These are phyloP conservation scores for Phrixothrix hirtus DNA, from an alignment of 2,888 invertebrate species.

Conservation along the genomic window DNA sequence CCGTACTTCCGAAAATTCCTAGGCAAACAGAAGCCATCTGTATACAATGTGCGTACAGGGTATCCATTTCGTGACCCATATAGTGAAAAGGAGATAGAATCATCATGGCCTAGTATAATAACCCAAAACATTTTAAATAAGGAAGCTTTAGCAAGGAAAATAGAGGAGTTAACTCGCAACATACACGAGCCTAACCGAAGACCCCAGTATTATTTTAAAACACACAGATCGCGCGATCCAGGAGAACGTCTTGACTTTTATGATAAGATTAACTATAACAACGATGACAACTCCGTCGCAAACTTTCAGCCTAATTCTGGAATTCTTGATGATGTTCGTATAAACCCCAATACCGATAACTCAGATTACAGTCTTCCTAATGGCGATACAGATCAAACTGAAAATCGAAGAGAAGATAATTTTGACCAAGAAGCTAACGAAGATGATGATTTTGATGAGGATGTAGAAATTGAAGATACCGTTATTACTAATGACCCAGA, in stretches of 20 bases:
- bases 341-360: slow-evolving; percentile 38
- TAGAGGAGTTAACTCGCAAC: slow-evolving; percentile 14
- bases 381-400: slow-evolving; percentile 6
- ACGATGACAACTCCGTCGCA: slow-evolving; percentile 13
- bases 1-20: slow-evolving; percentile 12
- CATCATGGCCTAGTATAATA: slow-evolving; percentile 18
- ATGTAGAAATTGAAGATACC: slow-evolving; percentile 31
- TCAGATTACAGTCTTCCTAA: slow-evolving; percentile 43
- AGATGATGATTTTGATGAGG: slow-evolving; percentile 17
- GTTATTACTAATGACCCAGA: slow-evolving; percentile 45
- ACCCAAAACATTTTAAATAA: slow-evolving; percentile 14
- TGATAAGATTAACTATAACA: slow-evolving; percentile 7
- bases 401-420: neutral
- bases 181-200: slow-evolving; percentile 16
- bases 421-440: neutral
- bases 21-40: slow-evolving; percentile 5
- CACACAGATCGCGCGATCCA: slow-evolving; percentile 1
- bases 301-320: slow-evolving; percentile 34
- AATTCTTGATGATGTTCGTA: slow-evolving; percentile 42
- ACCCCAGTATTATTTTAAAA: slow-evolving; percentile 23
- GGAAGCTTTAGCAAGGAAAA: slow-evolving; percentile 14
- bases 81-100: slow-evolving; percentile 9
- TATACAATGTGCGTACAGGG: slow-evolving; percentile 7
- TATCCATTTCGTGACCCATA: slow-evolving; percentile 10
- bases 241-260: slow-evolving; percentile 4